Evolutionary conservation across 2,888 invertebrate genomes (phyloP), one percentile per base, ranked within the genome.

Genomic region (Heliothis peltigera): DNA sequence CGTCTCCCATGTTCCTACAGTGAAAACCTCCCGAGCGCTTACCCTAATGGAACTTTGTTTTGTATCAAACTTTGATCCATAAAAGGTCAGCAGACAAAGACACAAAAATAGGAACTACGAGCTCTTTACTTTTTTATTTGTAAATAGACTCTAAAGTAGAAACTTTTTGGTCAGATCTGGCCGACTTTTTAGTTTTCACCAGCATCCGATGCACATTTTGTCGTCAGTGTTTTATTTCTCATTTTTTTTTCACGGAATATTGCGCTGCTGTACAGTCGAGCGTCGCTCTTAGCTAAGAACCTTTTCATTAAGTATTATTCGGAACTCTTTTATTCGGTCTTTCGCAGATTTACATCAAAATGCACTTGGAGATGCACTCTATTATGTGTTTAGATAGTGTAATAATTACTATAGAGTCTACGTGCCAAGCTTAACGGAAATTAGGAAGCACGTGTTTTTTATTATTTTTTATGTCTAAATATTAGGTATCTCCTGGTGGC

Each of bases 151-250:
- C 77, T 75, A 76, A 81, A 86, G 82, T 77, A 71, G 77, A 78
- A 85, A 87, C 84, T 84, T 89, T 88, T 86, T 84, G 77, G 84
- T 62, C 76, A 70, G 80, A 77, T 79, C 78, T 84, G 88, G 79
- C 87, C 87, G 87, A 89, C 84, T 87, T 89, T 79, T 85, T 80
- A 76, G 80, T 84, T 87, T 86, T 81, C 77, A 73, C 79, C 69
- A 70, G 70, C 84, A 83, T 83, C 83, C 80, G 81, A 79, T 87
- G 85, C 82, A 85, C 85, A 81, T 84, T 85, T 82, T 75, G 72
- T 77, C 75, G 67, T 77, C 72, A 74, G 68, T 82, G 74, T 77
- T 73, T 49, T 63, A 73, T 79, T 80, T 49, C 67, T 72, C 43
- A 70, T 64, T 77, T 74, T 80, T 74, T 80, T 61, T 52, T 62